These are phyloP conservation scores for Dioctria rufipes DNA, from an alignment of 2,888 invertebrate species.

Conservation along the genomic window DNA sequence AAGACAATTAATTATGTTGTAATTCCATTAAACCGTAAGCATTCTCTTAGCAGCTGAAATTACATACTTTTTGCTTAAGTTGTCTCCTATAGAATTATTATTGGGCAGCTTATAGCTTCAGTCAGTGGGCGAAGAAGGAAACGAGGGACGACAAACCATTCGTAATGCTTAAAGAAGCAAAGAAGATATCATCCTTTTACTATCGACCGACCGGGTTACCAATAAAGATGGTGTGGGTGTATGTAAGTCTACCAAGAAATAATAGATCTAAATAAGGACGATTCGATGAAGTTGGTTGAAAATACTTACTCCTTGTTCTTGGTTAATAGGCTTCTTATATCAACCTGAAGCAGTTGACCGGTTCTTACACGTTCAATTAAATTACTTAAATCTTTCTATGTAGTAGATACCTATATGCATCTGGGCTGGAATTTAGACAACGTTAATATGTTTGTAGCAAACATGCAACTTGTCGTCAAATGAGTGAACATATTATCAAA, in stretches of 20 bases:
- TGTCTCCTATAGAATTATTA: conserved; percentile 23
- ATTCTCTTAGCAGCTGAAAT: conserved; percentile 17
- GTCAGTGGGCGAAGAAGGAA: not conserved
- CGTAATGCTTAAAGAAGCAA: no score
- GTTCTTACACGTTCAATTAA: conserved; percentile 26
- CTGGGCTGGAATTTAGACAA: not conserved
- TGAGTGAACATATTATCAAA: not conserved
- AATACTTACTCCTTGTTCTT: not conserved
- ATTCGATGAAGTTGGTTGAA: not conserved
- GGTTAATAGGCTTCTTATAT: conserved; percentile 4
- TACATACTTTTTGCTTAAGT: conserved; percentile 31
- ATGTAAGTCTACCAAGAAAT: not conserved
- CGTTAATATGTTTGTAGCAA: no score
- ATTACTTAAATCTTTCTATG: conserved; percentile 14
- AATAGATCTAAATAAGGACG: not conserved
- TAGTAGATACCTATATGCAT: conserved; percentile 10
- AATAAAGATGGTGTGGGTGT: not conserved
- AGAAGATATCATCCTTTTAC: conserved; percentile 30
- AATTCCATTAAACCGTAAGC: conserved; percentile 17
- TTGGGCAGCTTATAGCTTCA: no score
- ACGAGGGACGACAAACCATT: no score
- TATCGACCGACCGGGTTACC: not conserved
- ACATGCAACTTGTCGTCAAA: not conserved
- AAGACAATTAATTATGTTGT: conserved; percentile 43
- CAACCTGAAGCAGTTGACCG: not conserved